Conservation (phyloP, 2,113 vertebrate genomes). For the Crotalus viridis region DNA sequence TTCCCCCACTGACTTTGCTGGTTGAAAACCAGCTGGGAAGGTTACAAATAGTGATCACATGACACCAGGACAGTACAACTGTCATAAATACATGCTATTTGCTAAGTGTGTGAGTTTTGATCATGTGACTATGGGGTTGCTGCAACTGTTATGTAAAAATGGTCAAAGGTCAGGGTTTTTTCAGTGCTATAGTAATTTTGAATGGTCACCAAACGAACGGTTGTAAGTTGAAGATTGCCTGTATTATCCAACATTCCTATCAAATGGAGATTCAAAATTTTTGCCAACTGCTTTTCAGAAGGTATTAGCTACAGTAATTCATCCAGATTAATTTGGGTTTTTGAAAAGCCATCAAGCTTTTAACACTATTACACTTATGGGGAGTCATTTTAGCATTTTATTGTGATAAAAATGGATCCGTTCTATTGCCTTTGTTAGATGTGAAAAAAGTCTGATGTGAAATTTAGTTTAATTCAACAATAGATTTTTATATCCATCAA, state of each 20-base stretch:
- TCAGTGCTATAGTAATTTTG: neutral
- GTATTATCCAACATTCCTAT: neutral
- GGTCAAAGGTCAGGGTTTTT: neutral
- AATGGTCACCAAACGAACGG: neutral
- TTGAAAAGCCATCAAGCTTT: neutral
- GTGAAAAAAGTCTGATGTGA: neutral
- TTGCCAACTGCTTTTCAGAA: neutral
- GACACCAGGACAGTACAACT: neutral
- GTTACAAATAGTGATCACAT: neutral
- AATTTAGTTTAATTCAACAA: neutral
- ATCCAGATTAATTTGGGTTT: neutral
- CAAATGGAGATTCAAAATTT: neutral
- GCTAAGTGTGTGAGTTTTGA: neutral
- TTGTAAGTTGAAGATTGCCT: neutral
- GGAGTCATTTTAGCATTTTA: neutral
- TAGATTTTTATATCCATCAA: neutral
- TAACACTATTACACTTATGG: neutral
- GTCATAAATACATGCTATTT: neutral
- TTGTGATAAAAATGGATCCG: neutral
- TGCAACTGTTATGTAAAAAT: neutral
- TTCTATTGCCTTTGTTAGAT: neutral
- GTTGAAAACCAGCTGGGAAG: neutral
- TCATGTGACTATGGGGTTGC: neutral
- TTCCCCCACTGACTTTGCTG: neutral
- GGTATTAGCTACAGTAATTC: neutral